Percentiles rank a stretch among this genome's conserved stretches.
These are phyloP conservation scores for Okamejei kenojei DNA, from an alignment of 2,797 vertebrate genomes.

Conservation along the genomic window DNA sequence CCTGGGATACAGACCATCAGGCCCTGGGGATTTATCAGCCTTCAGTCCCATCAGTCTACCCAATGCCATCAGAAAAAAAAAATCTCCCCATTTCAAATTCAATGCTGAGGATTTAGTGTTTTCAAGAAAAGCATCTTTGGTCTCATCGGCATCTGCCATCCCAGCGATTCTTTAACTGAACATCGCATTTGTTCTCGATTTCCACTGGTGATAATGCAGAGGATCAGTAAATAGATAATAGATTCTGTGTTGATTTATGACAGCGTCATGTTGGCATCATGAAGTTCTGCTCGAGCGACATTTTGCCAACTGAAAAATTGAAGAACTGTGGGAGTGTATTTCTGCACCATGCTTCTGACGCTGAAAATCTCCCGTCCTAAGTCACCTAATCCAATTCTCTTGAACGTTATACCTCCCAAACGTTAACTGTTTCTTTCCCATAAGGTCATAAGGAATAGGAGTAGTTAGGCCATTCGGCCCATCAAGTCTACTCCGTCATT, in stretches of 20 bases:
- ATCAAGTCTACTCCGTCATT: no score
- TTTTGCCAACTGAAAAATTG: neutral
- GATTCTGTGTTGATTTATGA: neutral
- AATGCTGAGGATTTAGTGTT: neutral
- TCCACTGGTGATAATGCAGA: neutral
- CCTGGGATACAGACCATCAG: no score
- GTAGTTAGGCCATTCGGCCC: no score
- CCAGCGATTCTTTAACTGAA: neutral
- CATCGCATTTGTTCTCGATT: neutral
- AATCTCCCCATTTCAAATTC: neutral
- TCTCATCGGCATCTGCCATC: neutral
- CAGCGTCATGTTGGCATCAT: neutral
- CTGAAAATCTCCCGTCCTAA: no score
- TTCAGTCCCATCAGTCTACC: no score
- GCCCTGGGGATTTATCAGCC: no score
- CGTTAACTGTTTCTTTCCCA: no score
- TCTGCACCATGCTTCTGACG: neutral
- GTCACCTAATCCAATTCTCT: no score
- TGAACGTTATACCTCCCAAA: no score
- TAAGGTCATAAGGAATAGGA: no score
- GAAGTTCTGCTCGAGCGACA: neutral
- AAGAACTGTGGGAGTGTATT: no score
- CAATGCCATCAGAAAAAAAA: no score
- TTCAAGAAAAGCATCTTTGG: neutral
- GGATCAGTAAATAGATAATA: neutral